These are phyloP conservation scores for Epinotia ramella DNA, from an alignment of 2,888 invertebrate species.

Conservation along the genomic window DNA sequence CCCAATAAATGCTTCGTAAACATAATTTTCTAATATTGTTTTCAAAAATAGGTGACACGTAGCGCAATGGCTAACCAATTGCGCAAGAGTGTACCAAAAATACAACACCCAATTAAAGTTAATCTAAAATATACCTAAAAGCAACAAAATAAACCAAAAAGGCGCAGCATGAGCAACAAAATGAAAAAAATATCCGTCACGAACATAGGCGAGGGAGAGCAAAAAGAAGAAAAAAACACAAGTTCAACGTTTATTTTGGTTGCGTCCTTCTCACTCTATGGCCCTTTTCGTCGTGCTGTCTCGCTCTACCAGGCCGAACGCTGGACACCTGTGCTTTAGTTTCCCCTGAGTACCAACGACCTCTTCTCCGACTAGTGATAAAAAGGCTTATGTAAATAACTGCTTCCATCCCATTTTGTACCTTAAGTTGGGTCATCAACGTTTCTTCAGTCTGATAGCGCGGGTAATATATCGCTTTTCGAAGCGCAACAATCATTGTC, in stretches of 20 bases:
- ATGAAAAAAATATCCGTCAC: constrained; percentile 82
- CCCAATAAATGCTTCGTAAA: not conserved
- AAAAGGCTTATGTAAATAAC: constrained; percentile 65
- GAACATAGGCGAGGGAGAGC: constrained; percentile 85
- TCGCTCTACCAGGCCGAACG: constrained; percentile 76
- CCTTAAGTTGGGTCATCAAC: constrained; percentile 53
- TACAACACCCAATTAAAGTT: constrained; percentile 54
- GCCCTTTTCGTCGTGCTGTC: constrained; percentile 59
- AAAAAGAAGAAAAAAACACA: constrained; percentile 81
- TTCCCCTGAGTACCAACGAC: constrained; percentile 85
- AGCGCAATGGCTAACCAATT: constrained; percentile 9
- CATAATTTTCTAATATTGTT: not conserved
- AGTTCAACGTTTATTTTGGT: constrained; percentile 86
- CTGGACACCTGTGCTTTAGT: constrained; percentile 86
- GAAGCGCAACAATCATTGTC: constrained; percentile 82
- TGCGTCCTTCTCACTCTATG: constrained; percentile 69
- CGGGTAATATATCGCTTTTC: constrained; percentile 78
- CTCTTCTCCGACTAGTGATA: constrained; percentile 67
- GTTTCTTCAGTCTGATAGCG: constrained; percentile 54
- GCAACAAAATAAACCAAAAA: constrained; percentile 82
- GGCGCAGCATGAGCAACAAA: constrained; percentile 75
- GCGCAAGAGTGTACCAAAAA: constrained; percentile 46
- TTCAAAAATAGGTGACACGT: not conserved
- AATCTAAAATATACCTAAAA: constrained; percentile 81
- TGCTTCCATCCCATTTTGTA: constrained; percentile 56